Base-by-base conservation (phyloP, 2,113 vertebrate genomes). In the Myodes glareolus region DNA sequence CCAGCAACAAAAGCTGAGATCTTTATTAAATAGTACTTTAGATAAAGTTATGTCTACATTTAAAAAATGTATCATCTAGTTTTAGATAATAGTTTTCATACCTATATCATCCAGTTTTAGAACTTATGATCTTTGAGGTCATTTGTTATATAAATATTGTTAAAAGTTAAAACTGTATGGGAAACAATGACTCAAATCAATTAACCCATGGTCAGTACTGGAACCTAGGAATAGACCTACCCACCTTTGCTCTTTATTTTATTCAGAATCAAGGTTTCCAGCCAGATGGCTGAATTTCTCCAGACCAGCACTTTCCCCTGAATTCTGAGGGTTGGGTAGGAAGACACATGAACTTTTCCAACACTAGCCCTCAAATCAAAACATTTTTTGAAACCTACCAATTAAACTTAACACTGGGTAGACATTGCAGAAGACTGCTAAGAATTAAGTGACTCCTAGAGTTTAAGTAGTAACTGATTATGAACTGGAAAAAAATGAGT, bases 371-470 rank as follows among this genome's bases (percentile, higher is more conserved):
- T 70, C 25, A 23, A 61, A 50, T 4, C 25, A 58, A 76, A 76
- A 52, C 42, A 14, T 55, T 82, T 52, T 76, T 33, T 86, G 42
- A 39, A 19, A 86, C 47, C 39, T 88, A 72, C 58, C 55, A 95
- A 85, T 88, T 95, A 94, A 97, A 96, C 85, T 42, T 81, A 93
- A 90, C 95, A 94, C 47, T 84, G 45, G 47, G 2, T 91, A 31
- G 65, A 97, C 92, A 55, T 72, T 88, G 27, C 13, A 97, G 70
- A 97, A 97, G 90, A 84, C 23, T 55, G 42, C 82, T 94, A 93
- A 92, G 82, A 95, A 92, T 94, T 96, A 92, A 94, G 95, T 96
- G 96, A 91, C 42, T 97, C 70, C 65, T 88, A 0, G n/a, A 92
- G 58, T 88, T 31, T 84, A 92, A 97, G 80, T 50, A 90, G 76